Evolutionary conservation across 2,113 vertebrate genomes (phyloP), one percentile per base, ranked within the genome.

Genomic region (Albula glossodonta): DNA sequence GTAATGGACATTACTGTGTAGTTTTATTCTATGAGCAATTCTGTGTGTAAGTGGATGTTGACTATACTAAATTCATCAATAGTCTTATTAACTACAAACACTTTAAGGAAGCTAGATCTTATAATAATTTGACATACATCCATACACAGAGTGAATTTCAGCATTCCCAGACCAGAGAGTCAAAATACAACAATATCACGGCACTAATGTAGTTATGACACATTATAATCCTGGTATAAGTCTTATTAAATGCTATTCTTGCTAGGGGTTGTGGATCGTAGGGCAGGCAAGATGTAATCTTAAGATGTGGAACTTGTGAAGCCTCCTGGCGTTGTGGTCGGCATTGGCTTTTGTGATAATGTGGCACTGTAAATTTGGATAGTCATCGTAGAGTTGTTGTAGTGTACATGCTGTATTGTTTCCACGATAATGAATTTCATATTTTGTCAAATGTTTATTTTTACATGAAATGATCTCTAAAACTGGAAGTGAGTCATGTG

Each of bases 1-100:
- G 60, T 56, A 83, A 83, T 57, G 52, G 17, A 19, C 56, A 60
- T 63, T 83, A 60, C 25, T 83, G 53, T 56, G n/a, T 41, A 49
- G 52, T 81, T 56, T 56, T 12, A 56, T 56, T 6, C 6, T 56
- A 12, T 56, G 53, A 41, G 31, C 31, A 41, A 41, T 41, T 41
- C 31, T 56, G 53, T 9, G 53, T 9, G 53, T 12, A 74, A 7
- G 70, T 22, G 2, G 2, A 31, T 31, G 4, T n/a, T 10, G 8
- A 7, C n/a, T n/a, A 22, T 19, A 22, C 70, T 74, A 31, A 74
- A 74, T 74, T 74, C 5, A 31, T 74, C 70, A 74, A 74, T 31
- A 74, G 22, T 74, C 12, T 25, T 25, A 31, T 9, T 74, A 74
- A 74, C n/a, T 41, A 41, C 31, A 41, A 41, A 41, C 31, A 41